Evolutionary conservation across 2,113 vertebrate genomes (phyloP).

Genomic region (Ariopsis seemanni): DNA sequence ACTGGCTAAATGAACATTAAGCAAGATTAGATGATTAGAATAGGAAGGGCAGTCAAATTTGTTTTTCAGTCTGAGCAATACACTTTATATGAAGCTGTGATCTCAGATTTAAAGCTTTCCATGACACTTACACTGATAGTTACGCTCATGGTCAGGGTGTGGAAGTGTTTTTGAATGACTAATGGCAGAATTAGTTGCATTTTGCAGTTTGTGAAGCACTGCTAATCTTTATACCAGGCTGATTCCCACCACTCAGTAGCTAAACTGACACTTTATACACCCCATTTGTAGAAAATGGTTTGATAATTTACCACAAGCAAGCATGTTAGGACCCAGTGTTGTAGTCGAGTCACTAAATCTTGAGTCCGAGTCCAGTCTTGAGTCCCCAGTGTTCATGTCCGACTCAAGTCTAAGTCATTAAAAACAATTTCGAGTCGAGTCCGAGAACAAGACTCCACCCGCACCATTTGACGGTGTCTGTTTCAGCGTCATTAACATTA

Average conservation of each 20-base stretch:
- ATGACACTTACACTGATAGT: not conserved
- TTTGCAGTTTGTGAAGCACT: not conserved
- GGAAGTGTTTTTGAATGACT: not conserved
- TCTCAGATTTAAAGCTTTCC: not conserved
- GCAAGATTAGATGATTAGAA: not conserved
- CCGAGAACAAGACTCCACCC: too few species aligned
- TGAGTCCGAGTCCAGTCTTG: too few species aligned
- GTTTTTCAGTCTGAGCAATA: not conserved
- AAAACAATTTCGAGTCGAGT: too few species aligned
- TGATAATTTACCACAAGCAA: too few species aligned
- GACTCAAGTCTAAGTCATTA: too few species aligned
- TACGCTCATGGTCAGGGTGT: not conserved
- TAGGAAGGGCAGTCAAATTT: not conserved
- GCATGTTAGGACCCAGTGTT: too few species aligned
- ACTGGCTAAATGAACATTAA: not conserved
- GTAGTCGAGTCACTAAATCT: too few species aligned
- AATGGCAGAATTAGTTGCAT: not conserved
- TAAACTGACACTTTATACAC: not conserved
- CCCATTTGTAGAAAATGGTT: too few species aligned
- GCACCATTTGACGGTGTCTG: too few species aligned
- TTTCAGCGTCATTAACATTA: too few species aligned
- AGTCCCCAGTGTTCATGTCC: too few species aligned
- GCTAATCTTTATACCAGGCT: not conserved
- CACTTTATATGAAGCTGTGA: not conserved
- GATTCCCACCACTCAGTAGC: not conserved